Evolutionary conservation across 2,113 vertebrate species (phyloP), one percentile per base, ranked within the genome.

Genomic region (Recurvirostra avosetta): DNA sequence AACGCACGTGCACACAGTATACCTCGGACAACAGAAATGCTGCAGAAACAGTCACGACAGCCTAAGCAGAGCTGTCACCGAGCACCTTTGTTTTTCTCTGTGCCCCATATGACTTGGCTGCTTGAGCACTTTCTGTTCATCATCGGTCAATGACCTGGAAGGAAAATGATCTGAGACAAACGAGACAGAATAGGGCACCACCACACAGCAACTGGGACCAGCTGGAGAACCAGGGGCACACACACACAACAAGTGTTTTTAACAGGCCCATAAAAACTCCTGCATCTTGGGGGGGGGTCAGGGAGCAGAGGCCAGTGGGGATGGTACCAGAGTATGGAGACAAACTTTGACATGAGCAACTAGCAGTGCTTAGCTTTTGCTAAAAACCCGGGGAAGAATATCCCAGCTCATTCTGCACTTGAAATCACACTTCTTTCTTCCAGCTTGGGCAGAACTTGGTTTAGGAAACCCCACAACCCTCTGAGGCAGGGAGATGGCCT

Each of bases 1-100:
- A 71, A 22, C 4, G 11, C 3, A 3, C 29, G 12, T 13, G 9
- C 12, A 36, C 6, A 2, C 3, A 4, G 20, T 13, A 19, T 23
- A 34, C 56, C 23, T 81, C 16, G 1, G 30, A 83, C 52, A 47
- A 40, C 14, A 5, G 47, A 81, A 96, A 73, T 1, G 2, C 55
- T 67, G 11, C 82, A 66, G 63, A 29, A 87, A 90, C 59, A 73
- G 11, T 18, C 76, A 72, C 56, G 61, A 40, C 23, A 7, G 13
- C 17, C 49, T 20, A 41, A 89, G 27, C 27, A 88, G 38, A 26
- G 38, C 38, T 58, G 34, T 58, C 59, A 88, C 12, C 4, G 0
- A 72, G 65, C 19, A 47, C 22, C 18, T 84, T 67, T 65, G 36
- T 21, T 87, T 74, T 72, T 4, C 34, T 63, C 43, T 3, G 1